Evolutionary conservation across 1,140 invertebrate species (phyloP).

Genomic region (Meloidogyne chitwoodi): DNA sequence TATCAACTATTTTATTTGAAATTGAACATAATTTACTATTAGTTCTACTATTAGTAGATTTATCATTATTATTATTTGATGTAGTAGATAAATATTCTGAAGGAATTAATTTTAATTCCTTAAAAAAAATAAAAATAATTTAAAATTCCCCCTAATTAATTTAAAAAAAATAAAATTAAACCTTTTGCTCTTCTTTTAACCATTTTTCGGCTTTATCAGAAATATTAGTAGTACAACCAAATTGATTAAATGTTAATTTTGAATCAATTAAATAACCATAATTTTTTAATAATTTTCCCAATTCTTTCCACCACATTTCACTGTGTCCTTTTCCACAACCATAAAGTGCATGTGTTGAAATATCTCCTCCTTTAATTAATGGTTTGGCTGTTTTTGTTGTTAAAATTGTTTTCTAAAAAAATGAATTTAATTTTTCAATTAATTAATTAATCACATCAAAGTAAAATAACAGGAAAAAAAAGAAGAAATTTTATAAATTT

Average conservation of each 20-base stretch:
- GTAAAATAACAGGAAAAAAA: too few relatives aligned
- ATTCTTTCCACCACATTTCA: slow-evolving; percentile 27
- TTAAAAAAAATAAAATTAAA: background rate
- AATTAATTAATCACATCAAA: too few relatives aligned
- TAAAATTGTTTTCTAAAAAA: background rate
- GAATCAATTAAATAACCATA: slow-evolving; percentile 27
- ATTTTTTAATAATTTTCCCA: slow-evolving; percentile 24
- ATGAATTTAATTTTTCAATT: too few relatives aligned
- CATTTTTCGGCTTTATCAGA: slow-evolving; percentile 21
- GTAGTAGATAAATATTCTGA: slow-evolving; percentile 17
- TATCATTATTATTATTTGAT: background rate
- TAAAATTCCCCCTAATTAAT: too few relatives aligned
- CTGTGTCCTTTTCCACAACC: slow-evolving; percentile 20
- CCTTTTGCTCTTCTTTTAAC: slow-evolving; percentile 10
- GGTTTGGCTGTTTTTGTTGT: background rate
- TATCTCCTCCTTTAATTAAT: background rate
- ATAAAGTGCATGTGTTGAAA: slow-evolving; percentile 2
- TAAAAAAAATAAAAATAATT: slow-evolving; percentile 13
- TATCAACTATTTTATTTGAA: background rate
- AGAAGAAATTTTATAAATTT: too few relatives aligned
- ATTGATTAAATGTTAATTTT: slow-evolving; percentile 21
- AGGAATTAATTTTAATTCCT: slow-evolving; percentile 23
- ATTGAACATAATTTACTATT: background rate
- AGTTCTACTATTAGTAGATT: too few relatives aligned
- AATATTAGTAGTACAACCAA: slow-evolving; percentile 22